These are phyloP conservation scores for Meandrusa payeni DNA, from an alignment of 2,888 invertebrate species.

Conservation along the genomic window DNA sequence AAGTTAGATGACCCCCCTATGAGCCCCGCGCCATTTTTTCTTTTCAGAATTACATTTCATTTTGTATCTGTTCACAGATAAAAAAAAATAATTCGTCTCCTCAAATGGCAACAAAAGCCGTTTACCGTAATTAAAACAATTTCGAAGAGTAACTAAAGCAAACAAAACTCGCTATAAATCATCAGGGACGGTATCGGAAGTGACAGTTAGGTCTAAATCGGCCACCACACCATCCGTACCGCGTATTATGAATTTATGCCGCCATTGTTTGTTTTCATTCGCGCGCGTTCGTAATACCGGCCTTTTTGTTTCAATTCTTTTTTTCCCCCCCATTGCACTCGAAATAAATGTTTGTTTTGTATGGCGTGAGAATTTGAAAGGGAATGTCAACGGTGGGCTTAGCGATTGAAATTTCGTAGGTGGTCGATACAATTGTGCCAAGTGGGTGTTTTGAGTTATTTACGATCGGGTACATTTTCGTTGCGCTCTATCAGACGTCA, in stretches of 20 bases:
- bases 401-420: conserved; percentile 40
- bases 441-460: conserved; percentile 21
- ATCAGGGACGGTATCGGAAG: conserved; percentile 26
- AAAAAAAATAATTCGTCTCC: no score
- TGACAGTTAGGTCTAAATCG: conserved; percentile 33
- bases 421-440: conserved; percentile 33
- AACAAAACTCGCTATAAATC: conserved; percentile 30
- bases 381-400: conserved; percentile 51
- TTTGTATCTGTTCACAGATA: no score
- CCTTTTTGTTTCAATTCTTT: conserved; percentile 52
- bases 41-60: no score
- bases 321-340: conserved; percentile 51
- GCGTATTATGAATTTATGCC: conserved; percentile 50
- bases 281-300: conserved; percentile 53
- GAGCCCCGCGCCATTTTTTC: no score
- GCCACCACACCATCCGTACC: conserved; percentile 24
- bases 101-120: no score
- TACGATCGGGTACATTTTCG: conserved; percentile 11
- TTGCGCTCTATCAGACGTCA: conserved; percentile 12
- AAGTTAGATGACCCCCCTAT: no score
- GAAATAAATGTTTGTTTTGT: conserved; percentile 60
- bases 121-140: conserved; percentile 11
- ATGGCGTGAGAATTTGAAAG: conserved; percentile 64
- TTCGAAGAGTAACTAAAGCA: conserved; percentile 12
- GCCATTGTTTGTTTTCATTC: conserved; percentile 62